These are phyloP conservation scores for Cataglyphis altisquamis DNA, from an alignment of 2,888 invertebrate species.

Conservation along the genomic window DNA sequence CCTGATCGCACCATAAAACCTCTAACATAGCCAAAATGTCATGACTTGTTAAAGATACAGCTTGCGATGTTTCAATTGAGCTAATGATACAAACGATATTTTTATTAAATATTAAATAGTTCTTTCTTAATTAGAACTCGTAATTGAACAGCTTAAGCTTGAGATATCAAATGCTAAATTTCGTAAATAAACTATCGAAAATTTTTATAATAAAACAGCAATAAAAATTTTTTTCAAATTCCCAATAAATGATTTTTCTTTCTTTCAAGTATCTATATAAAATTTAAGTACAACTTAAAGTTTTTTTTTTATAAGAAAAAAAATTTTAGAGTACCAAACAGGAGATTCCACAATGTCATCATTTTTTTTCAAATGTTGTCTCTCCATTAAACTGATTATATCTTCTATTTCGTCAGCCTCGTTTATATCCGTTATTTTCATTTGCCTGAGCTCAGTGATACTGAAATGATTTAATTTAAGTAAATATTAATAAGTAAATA, in stretches of 20 bases:
- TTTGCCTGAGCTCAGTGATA: neutral
- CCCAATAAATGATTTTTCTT: neutral
- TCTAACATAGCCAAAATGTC: neutral
- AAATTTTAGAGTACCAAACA: neutral
- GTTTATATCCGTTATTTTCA: too few species aligned
- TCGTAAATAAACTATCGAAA: neutral
- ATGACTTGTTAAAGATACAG: neutral
- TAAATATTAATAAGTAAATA: neutral
- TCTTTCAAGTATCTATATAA: neutral
- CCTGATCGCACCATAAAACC: neutral
- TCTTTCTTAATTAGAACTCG: neutral
- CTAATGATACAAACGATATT: conserved; percentile 7
- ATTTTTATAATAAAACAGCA: neutral
- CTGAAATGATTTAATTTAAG: conserved; percentile 7
- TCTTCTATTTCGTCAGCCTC: neutral
- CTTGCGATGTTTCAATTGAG: neutral
- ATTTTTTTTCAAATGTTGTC: neutral
- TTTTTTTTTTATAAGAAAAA: neutral
- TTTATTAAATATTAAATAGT: neutral
- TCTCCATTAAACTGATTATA: neutral
- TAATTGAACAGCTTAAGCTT: neutral
- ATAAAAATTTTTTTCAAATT: neutral
- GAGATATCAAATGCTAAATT: conserved; percentile 5
- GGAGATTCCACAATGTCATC: neutral
- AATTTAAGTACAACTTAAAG: neutral